Percentiles rank a stretch among this genome's conserved stretches.
Conservation (phyloP, 2,888 invertebrate genomes). For the Tinea trinotella region DNA sequence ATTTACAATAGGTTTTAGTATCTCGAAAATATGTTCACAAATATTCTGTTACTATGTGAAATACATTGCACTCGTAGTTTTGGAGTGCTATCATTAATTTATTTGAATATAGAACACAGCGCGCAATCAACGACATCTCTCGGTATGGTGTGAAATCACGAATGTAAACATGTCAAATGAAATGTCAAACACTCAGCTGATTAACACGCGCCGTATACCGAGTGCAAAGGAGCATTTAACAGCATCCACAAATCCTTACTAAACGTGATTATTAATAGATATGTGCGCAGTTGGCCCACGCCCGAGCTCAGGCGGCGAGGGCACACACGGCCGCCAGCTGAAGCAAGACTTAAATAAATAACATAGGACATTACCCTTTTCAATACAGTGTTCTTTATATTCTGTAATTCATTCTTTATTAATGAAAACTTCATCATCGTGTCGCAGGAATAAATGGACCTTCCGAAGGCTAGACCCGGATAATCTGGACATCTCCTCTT, state of each 20-base stretch:
- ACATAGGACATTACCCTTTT: conserved; percentile 87
- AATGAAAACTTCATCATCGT: conserved; percentile 98
- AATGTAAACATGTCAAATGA: conserved; percentile 63
- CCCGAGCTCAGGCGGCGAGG: conserved; percentile 39
- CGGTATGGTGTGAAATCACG: conserved; percentile 35
- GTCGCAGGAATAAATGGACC: conserved; percentile 94
- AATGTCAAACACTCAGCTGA: conserved; percentile 67
- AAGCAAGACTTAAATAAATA: conserved; percentile 58
- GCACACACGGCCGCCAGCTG: conserved; percentile 35
- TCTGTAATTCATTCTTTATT: conserved; percentile 97
- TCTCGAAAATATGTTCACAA: neutral
- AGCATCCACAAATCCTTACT: conserved; percentile 29
- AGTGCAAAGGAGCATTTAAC: neutral
- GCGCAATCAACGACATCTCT: conserved; percentile 51
- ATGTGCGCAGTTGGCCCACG: conserved; percentile 62
- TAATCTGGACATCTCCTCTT: conserved; percentile 90
- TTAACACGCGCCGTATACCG: conserved; percentile 43
- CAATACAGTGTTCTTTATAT: conserved; percentile 96
- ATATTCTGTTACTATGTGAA: neutral
- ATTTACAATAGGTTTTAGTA: neutral
- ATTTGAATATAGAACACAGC: no score
- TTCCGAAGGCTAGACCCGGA: conserved; percentile 92
- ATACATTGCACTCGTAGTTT: neutral
- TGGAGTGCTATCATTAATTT: no score
- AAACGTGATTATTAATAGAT: conserved; percentile 62